Evolutionary conservation across 2,113 vertebrate genomes (phyloP).

Genomic region (Ceyx melanurus): DNA sequence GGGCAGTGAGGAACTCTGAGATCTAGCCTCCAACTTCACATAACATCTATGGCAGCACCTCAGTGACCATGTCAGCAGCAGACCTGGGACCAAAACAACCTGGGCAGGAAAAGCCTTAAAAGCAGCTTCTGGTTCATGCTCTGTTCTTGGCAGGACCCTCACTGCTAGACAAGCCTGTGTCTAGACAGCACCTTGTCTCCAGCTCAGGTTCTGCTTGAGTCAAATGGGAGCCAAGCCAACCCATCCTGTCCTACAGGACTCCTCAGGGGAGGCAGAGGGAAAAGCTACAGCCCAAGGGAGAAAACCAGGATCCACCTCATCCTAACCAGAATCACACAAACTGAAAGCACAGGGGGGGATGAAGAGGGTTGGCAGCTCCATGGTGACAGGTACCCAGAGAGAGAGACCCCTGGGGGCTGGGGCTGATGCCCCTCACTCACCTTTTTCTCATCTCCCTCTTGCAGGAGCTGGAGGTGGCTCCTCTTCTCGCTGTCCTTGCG

Average conservation of each 20-base stretch:
- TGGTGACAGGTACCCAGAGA: rapidly evolving
- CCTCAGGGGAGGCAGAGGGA: rapidly evolving
- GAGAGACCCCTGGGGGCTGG: neutral
- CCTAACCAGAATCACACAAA: rapidly evolving
- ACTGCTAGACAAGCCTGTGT: neutral
- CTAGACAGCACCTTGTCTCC: neutral
- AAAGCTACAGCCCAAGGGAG: neutral
- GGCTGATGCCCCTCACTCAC: conserved; percentile 62
- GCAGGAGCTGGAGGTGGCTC: conserved; percentile 91
- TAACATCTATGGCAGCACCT: neutral
- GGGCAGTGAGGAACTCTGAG: neutral
- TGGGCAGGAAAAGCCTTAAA: neutral
- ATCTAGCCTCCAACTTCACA: neutral
- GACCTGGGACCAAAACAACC: neutral
- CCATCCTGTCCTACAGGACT: neutral
- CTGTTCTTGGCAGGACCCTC: neutral
- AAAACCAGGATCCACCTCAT: neutral
- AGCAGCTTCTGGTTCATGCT: neutral
- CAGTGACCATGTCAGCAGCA: rapidly evolving
- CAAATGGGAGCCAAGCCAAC: neutral
- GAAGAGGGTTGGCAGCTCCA: neutral
- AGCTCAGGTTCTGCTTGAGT: neutral
- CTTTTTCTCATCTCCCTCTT: conserved; percentile 96
- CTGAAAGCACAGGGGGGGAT: rapidly evolving
- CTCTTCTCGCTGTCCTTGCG: conserved; percentile 81